Base-by-base conservation (phyloP, 37 sponge, comb jelly and placozoan species). In the Halisarca cf. caerulea region DNA sequence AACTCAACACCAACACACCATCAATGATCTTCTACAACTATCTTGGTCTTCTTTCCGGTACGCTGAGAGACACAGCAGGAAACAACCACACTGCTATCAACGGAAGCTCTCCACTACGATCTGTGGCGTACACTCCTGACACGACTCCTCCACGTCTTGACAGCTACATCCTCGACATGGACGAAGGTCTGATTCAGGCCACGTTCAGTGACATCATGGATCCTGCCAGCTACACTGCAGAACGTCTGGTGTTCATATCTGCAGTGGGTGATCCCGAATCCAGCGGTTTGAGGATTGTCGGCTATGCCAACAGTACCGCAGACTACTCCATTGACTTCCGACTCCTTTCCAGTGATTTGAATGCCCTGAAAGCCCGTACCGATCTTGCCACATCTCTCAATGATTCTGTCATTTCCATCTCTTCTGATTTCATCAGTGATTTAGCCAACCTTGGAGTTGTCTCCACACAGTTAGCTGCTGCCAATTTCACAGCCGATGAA, bases 361-460 rank as follows among this genome's bases (percentile, higher is more conserved):
- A 96, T 87, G 84, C 89, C 4, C 92, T 96, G 59, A 96, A 94
- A 72, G 88, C 84, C 27, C 82, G 74, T 57, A 87, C 82, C 0
- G 30, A 62, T 2, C 83, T 96, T 37, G 94, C 90, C 28, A 90
- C 90, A 5, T 71, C 58, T 21, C 37, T 27, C 21, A 84, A 82
- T 24, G 80, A 83, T 32, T 86, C 97, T 4, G 90, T 78, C 54
- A 51, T 94, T 2, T 84, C 73, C 33, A 84, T 91, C 62, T 91
- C 85, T 53, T 87, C 93, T 58, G 92, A 90, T 9, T 75, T 93
- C n/a, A 89, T 96, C 53, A 64, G 86, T 27, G 96, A 96, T 73
- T 62, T 86, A 20, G 86, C 91, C 51, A 61, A 59, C 17, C 59
- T 68, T 39, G 87, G 83, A 74, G 87, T 91, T 33, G 32, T 69